Evolutionary conservation across 2,888 invertebrate genomes (phyloP).

Genomic region (Plemyria rubiginata): DNA sequence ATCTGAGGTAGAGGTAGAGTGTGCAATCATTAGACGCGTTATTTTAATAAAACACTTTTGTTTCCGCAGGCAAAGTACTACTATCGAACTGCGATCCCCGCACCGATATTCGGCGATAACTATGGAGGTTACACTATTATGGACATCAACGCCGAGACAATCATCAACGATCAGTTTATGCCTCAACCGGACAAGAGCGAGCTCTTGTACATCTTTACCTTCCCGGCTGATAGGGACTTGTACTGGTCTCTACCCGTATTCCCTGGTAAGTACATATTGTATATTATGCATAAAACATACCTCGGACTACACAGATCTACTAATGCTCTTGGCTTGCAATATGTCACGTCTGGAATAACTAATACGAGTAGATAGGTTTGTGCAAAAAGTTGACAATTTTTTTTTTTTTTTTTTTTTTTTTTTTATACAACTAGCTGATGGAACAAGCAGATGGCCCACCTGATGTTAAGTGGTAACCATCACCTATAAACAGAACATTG

Average conservation of each 20-base stretch:
- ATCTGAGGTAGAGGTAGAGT: no score
- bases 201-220: slow-evolving; percentile 67
- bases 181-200: slow-evolving; percentile 71
- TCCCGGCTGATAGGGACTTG: slow-evolving; percentile 59
- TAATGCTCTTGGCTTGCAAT: background rate
- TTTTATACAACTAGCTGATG: no score
- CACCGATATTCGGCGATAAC: slow-evolving; percentile 69
- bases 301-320: background rate
- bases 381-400: no score
- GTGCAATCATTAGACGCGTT: background rate
- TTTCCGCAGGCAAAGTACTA: slow-evolving; percentile 62
- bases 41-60: background rate
- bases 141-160: slow-evolving; percentile 62
- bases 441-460: no score
- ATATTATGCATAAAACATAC: background rate
- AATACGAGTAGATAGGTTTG: no score
- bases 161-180: slow-evolving; percentile 67
- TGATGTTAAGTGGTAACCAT: no score
- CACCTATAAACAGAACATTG: no score
- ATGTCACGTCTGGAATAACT: no score
- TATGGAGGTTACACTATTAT: slow-evolving; percentile 73
- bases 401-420: background rate
- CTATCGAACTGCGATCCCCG: slow-evolving; percentile 63
- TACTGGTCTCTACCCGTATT: slow-evolving; percentile 77
- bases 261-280: slow-evolving; percentile 58